Evolutionary conservation across 2,113 vertebrate species (phyloP), one percentile per base, ranked within the genome.

Genomic region (Eptesicus fuscus): DNA sequence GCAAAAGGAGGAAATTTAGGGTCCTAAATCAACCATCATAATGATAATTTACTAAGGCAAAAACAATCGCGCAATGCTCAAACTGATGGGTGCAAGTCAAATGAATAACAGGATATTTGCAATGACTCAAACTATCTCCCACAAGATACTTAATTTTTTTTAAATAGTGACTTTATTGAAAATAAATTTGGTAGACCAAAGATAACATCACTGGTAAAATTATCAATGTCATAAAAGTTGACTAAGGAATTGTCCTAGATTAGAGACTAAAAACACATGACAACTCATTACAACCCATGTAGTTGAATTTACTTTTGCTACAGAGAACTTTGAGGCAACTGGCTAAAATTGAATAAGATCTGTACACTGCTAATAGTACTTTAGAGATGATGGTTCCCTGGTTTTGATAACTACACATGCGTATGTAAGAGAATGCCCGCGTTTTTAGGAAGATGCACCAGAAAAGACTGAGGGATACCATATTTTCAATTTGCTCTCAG

Each of bases 381-480:
- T 16, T 89, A 18, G 78, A 10, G 47, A 4, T 44, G 63, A 65
- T 5, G 22, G 35, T 49, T 63, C 84, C 30, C 59, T 83, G 28
- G 90, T 35, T 95, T 88, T 14, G 14, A 4, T 85, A 71, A 65
- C n/a, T 30, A 49, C 12, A 25, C 7, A 7, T 87, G 59, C 14
- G 63, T 82, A 28, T 35, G 16, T 42, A 56, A 95, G 28, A 95
- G 61, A 37, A 80, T 35, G 40, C 23, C 9, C 8, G 65, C 44
- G n/a, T 32, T 71, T 95, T 91, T 35, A 94, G 65, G 40, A 73
- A 96, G 86, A 95, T 47, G 67, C 0, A 83, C 56, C 35, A 63
- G 35, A 35, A 92, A 83, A 49, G 49, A 47, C 0, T 35, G 69
- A 83, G 30, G 7, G 4, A 4, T 7, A 69, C 7, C 40, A 40